Evolutionary conservation across 2,113 vertebrate species (phyloP).

Genomic region (Larimichthys polyactis): DNA sequence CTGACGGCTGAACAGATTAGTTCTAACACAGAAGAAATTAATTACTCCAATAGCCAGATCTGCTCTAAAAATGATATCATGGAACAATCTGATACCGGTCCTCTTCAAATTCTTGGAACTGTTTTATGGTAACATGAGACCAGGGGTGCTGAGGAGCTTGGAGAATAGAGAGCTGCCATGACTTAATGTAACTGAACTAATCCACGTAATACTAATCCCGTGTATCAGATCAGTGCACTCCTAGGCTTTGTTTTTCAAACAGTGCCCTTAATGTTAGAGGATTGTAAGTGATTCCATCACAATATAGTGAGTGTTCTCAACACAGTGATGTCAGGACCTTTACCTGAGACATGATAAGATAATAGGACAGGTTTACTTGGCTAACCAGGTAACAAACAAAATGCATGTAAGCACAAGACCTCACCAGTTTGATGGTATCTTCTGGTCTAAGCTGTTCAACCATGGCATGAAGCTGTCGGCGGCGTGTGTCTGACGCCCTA

Average conservation of each 20-base stretch:
- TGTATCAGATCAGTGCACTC: not conserved
- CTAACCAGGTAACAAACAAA: not conserved
- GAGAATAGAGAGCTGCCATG: not conserved
- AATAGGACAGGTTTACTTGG: not conserved
- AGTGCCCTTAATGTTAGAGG: not conserved
- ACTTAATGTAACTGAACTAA: not conserved
- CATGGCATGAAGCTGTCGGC: conserved; percentile 90
- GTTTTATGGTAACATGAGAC: not conserved
- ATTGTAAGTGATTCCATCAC: not conserved
- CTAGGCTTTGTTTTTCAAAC: not conserved
- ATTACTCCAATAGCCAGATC: not conserved
- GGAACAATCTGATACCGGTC: not conserved
- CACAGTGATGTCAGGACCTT: not conserved
- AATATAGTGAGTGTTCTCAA: too few species aligned
- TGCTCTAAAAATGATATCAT: not conserved
- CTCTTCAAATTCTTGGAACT: not conserved
- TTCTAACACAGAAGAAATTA: not conserved
- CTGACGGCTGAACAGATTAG: not conserved
- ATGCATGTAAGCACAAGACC: conserved; percentile 20
- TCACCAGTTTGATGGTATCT: conserved; percentile 92
- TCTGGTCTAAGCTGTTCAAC: conserved; percentile 90
- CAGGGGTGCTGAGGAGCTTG: not conserved
- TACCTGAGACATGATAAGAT: not conserved
- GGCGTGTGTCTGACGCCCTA: conserved; percentile 77
- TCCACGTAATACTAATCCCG: not conserved